These are phyloP conservation scores for Danio kyathit DNA, from an alignment of 2,797 vertebrate species.

Conservation along the genomic window DNA sequence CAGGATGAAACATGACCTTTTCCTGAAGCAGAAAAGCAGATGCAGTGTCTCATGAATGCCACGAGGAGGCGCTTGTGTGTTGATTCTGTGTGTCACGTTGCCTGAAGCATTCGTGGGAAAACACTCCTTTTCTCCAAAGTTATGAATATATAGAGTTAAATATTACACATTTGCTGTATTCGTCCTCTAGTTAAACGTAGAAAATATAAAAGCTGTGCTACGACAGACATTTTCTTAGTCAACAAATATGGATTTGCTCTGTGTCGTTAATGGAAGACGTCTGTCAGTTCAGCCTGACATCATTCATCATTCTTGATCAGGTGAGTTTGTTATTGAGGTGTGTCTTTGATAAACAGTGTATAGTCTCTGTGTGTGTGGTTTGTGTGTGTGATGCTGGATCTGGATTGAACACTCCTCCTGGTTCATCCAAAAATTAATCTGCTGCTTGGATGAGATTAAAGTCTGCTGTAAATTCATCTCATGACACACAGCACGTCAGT, in stretches of 20 bases:
- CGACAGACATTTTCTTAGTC: background rate
- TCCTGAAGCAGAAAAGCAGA: background rate
- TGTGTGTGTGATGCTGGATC: background rate
- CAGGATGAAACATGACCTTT: slow-evolving; percentile 46
- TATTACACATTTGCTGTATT: background rate
- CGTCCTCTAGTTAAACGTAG: background rate
- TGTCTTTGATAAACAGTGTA: background rate
- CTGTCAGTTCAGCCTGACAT: background rate
- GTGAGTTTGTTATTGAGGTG: background rate
- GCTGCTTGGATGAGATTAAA: background rate
- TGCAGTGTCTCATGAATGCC: slow-evolving; percentile 19
- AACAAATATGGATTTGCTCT: background rate
- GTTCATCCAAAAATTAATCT: slow-evolving; percentile 4
- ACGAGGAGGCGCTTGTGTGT: slow-evolving; percentile 46
- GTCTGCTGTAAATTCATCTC: background rate
- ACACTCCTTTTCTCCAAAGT: background rate
- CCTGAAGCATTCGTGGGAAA: background rate
- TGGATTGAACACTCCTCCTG: slow-evolving; percentile 17
- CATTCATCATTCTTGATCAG: background rate
- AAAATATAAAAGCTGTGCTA: background rate
- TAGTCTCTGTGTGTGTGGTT: too few species aligned
- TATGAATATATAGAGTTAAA: background rate
- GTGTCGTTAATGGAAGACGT: background rate
- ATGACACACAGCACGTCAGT: background rate
- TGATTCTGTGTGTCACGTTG: background rate